Evolutionary conservation across 2,888 invertebrate genomes (phyloP).

Genomic region (Athetis lepigone): DNA sequence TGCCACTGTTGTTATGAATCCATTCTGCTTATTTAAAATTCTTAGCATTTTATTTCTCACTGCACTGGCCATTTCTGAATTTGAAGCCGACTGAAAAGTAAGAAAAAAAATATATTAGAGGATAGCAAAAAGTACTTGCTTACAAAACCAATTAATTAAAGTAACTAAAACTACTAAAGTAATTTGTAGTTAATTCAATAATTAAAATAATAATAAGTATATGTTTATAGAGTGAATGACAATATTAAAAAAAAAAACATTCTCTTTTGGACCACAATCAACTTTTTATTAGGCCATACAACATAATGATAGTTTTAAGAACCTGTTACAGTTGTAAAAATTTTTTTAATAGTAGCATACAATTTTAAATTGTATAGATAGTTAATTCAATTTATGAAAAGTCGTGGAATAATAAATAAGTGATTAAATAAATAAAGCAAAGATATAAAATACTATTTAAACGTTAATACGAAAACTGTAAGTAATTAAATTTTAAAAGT

Average conservation of each 20-base stretch:
- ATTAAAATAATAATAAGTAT: too few relatives aligned
- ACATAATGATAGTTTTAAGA: not conserved
- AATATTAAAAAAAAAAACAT: too few relatives aligned
- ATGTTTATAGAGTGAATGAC: too few relatives aligned
- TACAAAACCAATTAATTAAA: too few relatives aligned
- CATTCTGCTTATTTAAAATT: constrained; percentile 48
- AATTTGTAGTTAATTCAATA: too few relatives aligned
- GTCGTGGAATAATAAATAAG: not conserved
- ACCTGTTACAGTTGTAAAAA: not conserved
- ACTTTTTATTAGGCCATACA: constrained; percentile 3
- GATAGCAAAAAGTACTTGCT: not conserved
- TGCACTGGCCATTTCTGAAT: constrained; percentile 47
- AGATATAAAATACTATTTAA: not conserved
- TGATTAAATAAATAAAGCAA: not conserved
- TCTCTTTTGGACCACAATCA: not conserved
- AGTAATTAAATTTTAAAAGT: constrained; percentile 27
- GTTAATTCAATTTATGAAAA: not conserved
- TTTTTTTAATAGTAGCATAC: too few relatives aligned
- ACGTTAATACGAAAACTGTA: constrained; percentile 1
- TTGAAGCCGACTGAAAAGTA: constrained; percentile 9
- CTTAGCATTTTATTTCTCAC: constrained; percentile 50
- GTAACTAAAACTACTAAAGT: too few relatives aligned
- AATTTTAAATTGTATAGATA: too few relatives aligned
- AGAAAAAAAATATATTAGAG: not conserved
- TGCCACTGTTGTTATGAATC: constrained; percentile 41